phyloP scores from a whole-genome alignment of 2,113 vertebrate species.

The Poeciliopsis prolifica region DNA sequence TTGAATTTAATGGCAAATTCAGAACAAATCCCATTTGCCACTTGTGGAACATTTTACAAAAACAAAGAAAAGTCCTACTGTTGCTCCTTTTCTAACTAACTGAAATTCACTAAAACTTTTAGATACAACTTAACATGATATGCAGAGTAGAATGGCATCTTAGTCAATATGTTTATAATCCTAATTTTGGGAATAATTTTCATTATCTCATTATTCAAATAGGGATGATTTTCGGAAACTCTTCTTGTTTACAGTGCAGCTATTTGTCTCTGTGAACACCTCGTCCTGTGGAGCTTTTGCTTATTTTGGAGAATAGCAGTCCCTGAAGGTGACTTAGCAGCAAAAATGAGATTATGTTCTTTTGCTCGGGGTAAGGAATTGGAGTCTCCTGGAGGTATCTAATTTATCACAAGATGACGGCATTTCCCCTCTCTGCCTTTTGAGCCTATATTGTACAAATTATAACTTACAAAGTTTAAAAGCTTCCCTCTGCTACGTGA shows the following conservation, averaged over 20 bases:
- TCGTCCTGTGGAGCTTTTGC: conserved; percentile 64
- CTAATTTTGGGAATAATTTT: background rate
- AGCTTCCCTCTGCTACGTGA: conserved; percentile 63
- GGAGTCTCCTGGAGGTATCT: conserved; percentile 76
- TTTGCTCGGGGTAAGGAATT: conserved; percentile 77
- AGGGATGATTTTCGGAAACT: conserved; percentile 49
- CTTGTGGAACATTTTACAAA: conserved; percentile 3
- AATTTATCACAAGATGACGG: conserved; percentile 77
- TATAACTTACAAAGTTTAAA: conserved; percentile 75
- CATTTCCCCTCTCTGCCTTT: conserved; percentile 49
- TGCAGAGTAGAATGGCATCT: conserved; percentile 29
- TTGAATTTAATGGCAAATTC: background rate
- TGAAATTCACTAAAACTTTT: conserved; percentile 17
- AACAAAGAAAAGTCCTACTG: background rate
- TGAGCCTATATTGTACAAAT: conserved; percentile 67
- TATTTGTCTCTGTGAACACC: conserved; percentile 63
- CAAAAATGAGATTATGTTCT: conserved; percentile 81
- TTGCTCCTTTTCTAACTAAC: conserved; percentile 21
- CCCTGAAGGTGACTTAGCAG: conserved; percentile 82
- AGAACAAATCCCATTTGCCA: background rate
- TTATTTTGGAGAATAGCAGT: conserved; percentile 74
- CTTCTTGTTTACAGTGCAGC: conserved; percentile 67
- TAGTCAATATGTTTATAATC: conserved; percentile 10
- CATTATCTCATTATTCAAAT: conserved; percentile 62
- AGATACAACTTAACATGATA: background rate